Base-by-base conservation (phyloP, 2,888 invertebrate species). In the Drosophila prostipennis region DNA sequence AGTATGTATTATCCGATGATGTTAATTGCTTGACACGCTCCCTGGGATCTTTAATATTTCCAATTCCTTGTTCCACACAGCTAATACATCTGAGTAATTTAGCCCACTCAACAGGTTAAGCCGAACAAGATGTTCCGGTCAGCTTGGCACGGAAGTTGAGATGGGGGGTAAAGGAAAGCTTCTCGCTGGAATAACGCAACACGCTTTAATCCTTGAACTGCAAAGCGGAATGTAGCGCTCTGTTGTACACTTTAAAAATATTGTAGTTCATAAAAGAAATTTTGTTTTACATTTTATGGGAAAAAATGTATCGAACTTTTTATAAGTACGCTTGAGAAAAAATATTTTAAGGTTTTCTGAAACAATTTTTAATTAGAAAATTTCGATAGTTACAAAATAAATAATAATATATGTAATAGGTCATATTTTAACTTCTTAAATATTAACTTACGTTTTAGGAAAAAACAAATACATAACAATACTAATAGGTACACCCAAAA, bases 1-100 rank as follows among this genome's bases (percentile, higher is more conserved):
- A 3, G 7, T 37, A 29, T 65, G 49, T 13, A 36, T 52, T 49
- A 56, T 69, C 29, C 29, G 34, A 45, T 72, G 49, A 54, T 67
- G 43, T 76, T 82, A 82, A 82, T 82, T 84, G 79, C 72, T 74
- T 74, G 76, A 73, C 78, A 76, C 72, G 72, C 80, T 70, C 36
- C 55, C 70, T 56, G 63, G 26, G 74, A 71, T 69, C 80, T 71
- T 84, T 83, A 87, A 76, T 80, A 80, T 74, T 83, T 83, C 56
- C 56, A 71, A 56, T 72, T 74, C 59, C 68, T 60, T 58, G 70
- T 46, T 60, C 46, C 53, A 43, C 32, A 37, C 48, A 23, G 32
- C 53, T 43, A 60, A 60, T 59, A 54, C 29, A 71, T 43, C 40
- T 23, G 53, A 45, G 19, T 37, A 16, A 34, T 34, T 16, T 19